Base-by-base conservation (phyloP, 2,797 vertebrate genomes). In the Ammospiza maritima region DNA sequence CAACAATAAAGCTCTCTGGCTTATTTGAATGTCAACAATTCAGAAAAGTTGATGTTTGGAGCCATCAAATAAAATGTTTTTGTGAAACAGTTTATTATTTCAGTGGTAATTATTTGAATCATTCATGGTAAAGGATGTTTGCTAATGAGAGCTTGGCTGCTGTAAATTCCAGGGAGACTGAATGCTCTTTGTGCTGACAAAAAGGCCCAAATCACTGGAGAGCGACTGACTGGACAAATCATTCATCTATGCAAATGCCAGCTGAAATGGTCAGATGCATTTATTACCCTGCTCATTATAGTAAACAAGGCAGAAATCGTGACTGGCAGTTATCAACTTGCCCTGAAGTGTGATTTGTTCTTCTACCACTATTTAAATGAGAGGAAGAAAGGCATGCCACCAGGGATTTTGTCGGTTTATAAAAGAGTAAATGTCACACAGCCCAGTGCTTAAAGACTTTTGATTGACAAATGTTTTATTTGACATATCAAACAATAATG, bases 231-330 rank as follows among this genome's bases (percentile, higher is more conserved):
- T 98, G 98, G 98, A 99, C 98, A 98, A 98, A 98, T 99, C 98
- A 99, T 98, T 99, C 98, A 99, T 98, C 98, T 98, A 98, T 98
- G 98, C 98, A 99, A 99, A 99, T 99, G 98, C 98, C 98, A 99
- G 98, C 98, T 97, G 98, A 98, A 98, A 98, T 98, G 98, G 98
- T 98, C 97, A 97, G 98, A 98, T 98, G 98, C 98, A 98, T 98
- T 98, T 98, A 98, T 99, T 98, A 98, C 98, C 97, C 98, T 98
- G 98, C 98, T 98, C 98, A 98, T 98, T 98, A 98, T 98, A 98
- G 98, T 98, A 98, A 98, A 98, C 98, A 98, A 98, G 98, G 98
- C 97, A 97, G 97, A 96, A 98, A 98, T 98, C 97, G 97, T 98
- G 98, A 98, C 98, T 98, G 98, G 98, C 98, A 98, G 98, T 98